phyloP scores from a whole-genome alignment of 2,888 invertebrate species.

The Yponomeuta sedellus region DNA sequence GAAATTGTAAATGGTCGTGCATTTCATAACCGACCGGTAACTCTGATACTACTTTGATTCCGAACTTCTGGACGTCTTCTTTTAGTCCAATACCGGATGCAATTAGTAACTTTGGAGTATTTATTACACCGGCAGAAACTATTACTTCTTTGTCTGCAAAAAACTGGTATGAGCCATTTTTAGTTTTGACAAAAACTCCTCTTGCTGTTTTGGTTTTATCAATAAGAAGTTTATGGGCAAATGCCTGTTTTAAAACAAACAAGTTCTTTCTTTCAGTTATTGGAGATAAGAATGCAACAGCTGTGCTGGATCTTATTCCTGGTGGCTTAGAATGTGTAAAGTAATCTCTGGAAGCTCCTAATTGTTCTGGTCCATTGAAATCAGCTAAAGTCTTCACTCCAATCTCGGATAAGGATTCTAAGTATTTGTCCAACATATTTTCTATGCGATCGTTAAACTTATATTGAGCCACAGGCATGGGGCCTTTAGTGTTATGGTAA shows the following conservation, averaged over 20 bases:
- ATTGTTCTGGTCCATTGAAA: conserved; percentile 65
- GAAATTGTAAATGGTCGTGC: conserved; percentile 1
- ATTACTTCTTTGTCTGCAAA: conserved; percentile 13
- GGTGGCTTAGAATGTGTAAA: conserved; percentile 9
- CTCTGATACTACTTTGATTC: neutral
- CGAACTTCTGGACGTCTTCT: conserved; percentile 2
- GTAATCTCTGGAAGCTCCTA: conserved; percentile 55
- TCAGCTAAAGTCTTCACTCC: conserved; percentile 58
- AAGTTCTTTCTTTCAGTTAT: conserved; percentile 30
- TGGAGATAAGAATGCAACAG: conserved; percentile 31
- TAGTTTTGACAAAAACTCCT: conserved; percentile 10
- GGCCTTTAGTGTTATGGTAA: conserved; percentile 46
- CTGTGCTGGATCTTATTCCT: conserved; percentile 24
- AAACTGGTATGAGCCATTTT: neutral
- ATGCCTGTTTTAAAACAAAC: conserved; percentile 29
- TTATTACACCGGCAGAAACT: conserved; percentile 2
- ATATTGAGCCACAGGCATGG: conserved; percentile 47
- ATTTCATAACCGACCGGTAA: conserved; percentile 12
- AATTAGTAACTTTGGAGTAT: conserved; percentile 5
- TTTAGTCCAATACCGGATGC: conserved; percentile 9
- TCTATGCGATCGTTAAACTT: conserved; percentile 30
- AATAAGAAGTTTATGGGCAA: conserved; percentile 30
- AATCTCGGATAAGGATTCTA: conserved; percentile 63
- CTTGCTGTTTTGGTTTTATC: conserved; percentile 21
- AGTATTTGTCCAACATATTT: conserved; percentile 42